These are phyloP conservation scores for Meiosimyza platycephala DNA, from an alignment of 2,888 invertebrate species.

Conservation along the genomic window DNA sequence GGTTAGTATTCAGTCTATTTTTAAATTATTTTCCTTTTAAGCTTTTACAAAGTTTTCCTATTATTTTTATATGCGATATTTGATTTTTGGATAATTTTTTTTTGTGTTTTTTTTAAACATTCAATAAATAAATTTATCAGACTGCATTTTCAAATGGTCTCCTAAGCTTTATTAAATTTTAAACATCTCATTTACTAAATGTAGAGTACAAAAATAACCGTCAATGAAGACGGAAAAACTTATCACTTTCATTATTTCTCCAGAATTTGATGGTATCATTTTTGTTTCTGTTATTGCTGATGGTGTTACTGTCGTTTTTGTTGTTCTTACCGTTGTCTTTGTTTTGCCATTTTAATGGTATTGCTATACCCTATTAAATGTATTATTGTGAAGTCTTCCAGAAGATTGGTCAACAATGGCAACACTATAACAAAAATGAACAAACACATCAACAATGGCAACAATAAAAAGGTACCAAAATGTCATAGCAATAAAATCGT, in stretches of 20 bases:
- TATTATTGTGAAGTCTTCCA: constrained; percentile 31
- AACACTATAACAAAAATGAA: not conserved
- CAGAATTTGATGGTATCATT: not conserved
- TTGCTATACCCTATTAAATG: not conserved
- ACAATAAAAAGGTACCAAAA: too few relatives aligned
- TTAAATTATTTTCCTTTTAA: too few relatives aligned
- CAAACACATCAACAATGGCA: too few relatives aligned
- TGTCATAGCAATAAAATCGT: too few relatives aligned
- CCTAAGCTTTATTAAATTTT: not conserved
- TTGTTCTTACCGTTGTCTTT: not conserved
- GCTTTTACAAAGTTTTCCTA: too few relatives aligned
- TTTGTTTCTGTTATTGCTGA: not conserved
- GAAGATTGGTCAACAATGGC: constrained; percentile 21
- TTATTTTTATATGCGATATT: too few relatives aligned
- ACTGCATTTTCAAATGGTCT: not conserved
- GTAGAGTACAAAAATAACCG: too few relatives aligned
- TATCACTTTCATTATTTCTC: constrained; percentile 3
- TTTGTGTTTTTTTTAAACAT: too few relatives aligned
- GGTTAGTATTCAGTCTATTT: too few relatives aligned
- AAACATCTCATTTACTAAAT: not conserved
- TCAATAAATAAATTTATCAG: not conserved
- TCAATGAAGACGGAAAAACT: not conserved
- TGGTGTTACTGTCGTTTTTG: not conserved
- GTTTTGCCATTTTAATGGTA: not conserved
- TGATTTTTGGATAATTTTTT: too few relatives aligned